These are phyloP conservation scores for Amphipoea oculea DNA, from an alignment of 2,888 invertebrate genomes.

Conservation along the genomic window DNA sequence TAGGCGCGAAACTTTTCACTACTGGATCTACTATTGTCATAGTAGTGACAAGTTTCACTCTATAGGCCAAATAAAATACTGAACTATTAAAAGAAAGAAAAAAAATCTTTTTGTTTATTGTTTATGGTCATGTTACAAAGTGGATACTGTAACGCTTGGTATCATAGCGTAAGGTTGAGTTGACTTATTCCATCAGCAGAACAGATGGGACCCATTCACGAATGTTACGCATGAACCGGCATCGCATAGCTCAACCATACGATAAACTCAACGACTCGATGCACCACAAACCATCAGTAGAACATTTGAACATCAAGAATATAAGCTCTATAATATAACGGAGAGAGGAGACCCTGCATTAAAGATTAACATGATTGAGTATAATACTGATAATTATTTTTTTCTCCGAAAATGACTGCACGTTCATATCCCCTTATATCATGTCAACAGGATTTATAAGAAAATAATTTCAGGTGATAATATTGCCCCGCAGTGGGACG, in stretches of 20 bases:
- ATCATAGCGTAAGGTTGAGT: not conserved
- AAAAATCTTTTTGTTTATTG: not conserved
- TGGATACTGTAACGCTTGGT: not conserved
- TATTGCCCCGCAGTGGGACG: too few species aligned
- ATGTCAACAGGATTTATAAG: not conserved
- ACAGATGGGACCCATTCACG: constrained; percentile 8
- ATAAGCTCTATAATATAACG: not conserved
- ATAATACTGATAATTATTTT: not conserved
- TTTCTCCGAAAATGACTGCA: not conserved
- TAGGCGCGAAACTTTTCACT: not conserved
- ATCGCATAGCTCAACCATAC: constrained; percentile 9
- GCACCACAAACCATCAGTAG: not conserved
- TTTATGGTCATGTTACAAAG: not conserved
- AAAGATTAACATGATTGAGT: not conserved
- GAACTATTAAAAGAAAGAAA: not conserved
- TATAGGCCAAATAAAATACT: not conserved
- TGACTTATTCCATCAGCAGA: not conserved
- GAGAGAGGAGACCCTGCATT: not conserved
- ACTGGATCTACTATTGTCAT: not conserved
- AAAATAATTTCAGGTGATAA: constrained; percentile 8
- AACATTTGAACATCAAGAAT: not conserved
- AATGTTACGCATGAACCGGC: not conserved
- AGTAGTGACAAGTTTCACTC: too few species aligned
- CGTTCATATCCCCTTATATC: not conserved
- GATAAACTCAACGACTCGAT: not conserved